Evolutionary conservation across 2,797 vertebrate genomes (phyloP).

Genomic region (Rhynchotus rufescens): DNA sequence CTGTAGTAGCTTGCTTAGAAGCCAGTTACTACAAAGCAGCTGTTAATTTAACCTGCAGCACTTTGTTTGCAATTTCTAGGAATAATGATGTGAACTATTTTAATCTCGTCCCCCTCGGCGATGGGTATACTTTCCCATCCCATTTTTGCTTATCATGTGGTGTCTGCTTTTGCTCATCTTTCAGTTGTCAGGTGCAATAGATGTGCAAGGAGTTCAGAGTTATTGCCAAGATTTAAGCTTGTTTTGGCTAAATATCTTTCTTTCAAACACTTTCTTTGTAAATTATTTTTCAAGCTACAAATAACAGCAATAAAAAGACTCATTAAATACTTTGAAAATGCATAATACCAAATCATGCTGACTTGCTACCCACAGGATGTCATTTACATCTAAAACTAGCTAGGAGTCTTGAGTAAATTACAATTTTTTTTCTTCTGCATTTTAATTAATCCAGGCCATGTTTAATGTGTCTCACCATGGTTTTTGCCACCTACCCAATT

Average conservation of each 20-base stretch:
- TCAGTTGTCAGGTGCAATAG: background rate
- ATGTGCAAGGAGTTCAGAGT: background rate
- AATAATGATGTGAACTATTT: background rate
- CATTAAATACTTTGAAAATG: background rate
- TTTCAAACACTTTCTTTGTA: background rate
- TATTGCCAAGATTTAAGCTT: background rate
- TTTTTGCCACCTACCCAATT: background rate
- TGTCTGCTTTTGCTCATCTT: background rate
- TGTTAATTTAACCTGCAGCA: background rate
- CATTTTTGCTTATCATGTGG: background rate
- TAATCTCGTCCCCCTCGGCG: background rate
- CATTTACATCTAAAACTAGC: conserved; percentile 5
- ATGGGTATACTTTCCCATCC: background rate
- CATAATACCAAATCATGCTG: background rate
- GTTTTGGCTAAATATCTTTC: background rate
- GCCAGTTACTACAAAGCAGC: background rate
- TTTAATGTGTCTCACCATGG: background rate
- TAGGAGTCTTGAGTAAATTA: conserved; percentile 8
- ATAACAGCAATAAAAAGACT: conserved; percentile 4
- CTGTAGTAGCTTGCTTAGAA: background rate
- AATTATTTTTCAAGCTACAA: conserved; percentile 8
- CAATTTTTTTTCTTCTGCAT: background rate
- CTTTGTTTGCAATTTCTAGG: background rate
- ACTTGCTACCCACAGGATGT: background rate
- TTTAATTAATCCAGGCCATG: background rate